Evolutionary conservation across 2,797 vertebrate genomes (phyloP).

Genomic region (Taeniopygia guttata): DNA sequence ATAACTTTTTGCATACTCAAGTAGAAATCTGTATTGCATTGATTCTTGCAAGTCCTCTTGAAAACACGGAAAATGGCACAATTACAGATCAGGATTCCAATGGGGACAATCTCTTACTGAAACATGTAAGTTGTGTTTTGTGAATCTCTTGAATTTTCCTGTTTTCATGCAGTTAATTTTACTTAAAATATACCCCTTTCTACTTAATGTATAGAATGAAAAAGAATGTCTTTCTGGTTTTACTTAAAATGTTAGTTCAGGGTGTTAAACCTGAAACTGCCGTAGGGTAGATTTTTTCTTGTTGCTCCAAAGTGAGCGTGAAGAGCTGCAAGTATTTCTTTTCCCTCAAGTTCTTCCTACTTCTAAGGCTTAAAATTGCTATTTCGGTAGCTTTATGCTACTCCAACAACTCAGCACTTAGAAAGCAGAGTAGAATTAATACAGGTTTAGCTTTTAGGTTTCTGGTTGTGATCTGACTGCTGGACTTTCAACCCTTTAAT

Average conservation of each 20-base stretch:
- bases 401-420: background rate
- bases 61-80: constrained; percentile 81
- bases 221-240: background rate
- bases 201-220: background rate
- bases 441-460: background rate
- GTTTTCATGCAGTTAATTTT: background rate
- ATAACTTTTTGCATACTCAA: constrained; percentile 98
- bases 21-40: constrained; percentile 97
- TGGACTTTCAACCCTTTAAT: background rate
- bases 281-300: background rate
- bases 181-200: background rate
- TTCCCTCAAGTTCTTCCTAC: background rate
- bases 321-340: background rate
- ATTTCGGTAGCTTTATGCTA: background rate
- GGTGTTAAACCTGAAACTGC: background rate
- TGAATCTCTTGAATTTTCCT: background rate
- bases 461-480: background rate
- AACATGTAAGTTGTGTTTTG: constrained; percentile 83
- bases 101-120: constrained; percentile 89
- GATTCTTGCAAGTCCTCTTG: constrained; percentile 93
- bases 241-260: background rate
- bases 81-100: constrained; percentile 81
- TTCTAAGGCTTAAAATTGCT: background rate
- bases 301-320: background rate
- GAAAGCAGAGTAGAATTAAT: background rate